phyloP scores from a whole-genome alignment of 2,888 invertebrate species.

The Sabatieria punctata region DNA sequence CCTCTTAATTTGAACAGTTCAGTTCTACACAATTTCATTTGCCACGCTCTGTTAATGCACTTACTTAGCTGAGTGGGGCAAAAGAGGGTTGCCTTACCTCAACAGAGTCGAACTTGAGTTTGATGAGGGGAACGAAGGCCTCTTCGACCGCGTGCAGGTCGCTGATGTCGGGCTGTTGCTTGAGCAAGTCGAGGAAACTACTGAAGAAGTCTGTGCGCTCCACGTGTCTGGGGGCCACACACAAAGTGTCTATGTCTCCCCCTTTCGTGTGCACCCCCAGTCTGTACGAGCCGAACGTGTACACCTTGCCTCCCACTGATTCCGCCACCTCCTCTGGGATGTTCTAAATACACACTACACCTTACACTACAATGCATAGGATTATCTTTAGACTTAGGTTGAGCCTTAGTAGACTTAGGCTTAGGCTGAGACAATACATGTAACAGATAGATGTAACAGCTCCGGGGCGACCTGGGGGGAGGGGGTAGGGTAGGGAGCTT shows the following conservation, averaged over 20 bases:
- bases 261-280: constrained; percentile 79
- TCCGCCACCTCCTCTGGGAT: constrained; percentile 79
- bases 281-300: constrained; percentile 92
- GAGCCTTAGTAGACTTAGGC: too few relatives aligned
- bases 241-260: constrained; percentile 94
- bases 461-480: too few relatives aligned
- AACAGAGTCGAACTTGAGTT: constrained; percentile 94
- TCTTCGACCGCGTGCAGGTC: constrained; percentile 68
- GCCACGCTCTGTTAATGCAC: too few relatives aligned
- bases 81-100: constrained; percentile 44
- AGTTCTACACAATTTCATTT: background rate
- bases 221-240: constrained; percentile 90
- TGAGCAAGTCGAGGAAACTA: constrained; percentile 78
- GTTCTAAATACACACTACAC: constrained; percentile 44
- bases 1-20: background rate
- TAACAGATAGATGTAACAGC: too few relatives aligned
- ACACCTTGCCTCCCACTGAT: constrained; percentile 82
- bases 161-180: constrained; percentile 46
- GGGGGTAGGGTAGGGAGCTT: too few relatives aligned
- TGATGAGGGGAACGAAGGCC: constrained; percentile 96
- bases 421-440: too few relatives aligned
- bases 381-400: constrained; percentile 2
- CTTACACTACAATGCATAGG: constrained; percentile 4
- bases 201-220: constrained; percentile 81
- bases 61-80: too few relatives aligned